phyloP scores from a whole-genome alignment of 1,140 invertebrate species.

The Lepidurus couesii region DNA sequence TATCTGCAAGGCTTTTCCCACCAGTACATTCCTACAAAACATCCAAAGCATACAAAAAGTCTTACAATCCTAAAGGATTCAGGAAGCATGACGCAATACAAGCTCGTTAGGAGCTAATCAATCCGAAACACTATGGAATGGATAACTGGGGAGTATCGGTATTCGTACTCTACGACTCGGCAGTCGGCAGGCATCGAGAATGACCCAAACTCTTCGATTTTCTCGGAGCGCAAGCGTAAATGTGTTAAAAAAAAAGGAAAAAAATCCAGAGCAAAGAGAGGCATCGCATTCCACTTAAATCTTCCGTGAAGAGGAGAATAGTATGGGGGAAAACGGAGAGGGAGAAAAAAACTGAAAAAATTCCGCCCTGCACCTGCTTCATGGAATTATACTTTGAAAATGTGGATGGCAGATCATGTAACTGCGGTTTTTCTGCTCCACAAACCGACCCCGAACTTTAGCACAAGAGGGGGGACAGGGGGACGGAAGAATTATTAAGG shows the following conservation, averaged over 20 bases:
- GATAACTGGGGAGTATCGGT: no score
- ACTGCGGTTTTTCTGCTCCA: conserved; percentile 21
- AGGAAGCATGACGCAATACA: no score
- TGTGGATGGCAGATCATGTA: conserved; percentile 12
- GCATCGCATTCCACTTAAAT: conserved; percentile 4
- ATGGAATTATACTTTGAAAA: background rate
- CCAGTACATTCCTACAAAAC: conserved; percentile 71
- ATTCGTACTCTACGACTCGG: background rate
- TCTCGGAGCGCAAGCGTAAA: background rate
- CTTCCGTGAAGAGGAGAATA: conserved; percentile 1
- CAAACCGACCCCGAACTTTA: background rate
- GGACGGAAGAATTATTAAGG: conserved; percentile 6
- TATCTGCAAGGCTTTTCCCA: conserved; percentile 67
- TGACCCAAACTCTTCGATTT: background rate
- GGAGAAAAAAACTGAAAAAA: background rate
- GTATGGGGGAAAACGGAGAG: background rate
- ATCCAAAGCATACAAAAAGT: no score
- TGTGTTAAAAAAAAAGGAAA: background rate
- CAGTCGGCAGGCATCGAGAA: background rate
- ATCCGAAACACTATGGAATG: no score
- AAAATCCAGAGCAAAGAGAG: background rate
- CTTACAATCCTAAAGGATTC: no score
- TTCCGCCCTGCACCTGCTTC: conserved; percentile 1
- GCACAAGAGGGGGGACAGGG: background rate
- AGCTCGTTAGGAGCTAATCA: no score